Evolutionary conservation across 2,888 invertebrate species (phyloP), one percentile per base, ranked within the genome.

Genomic region (Ganaspis brasiliensis): DNA sequence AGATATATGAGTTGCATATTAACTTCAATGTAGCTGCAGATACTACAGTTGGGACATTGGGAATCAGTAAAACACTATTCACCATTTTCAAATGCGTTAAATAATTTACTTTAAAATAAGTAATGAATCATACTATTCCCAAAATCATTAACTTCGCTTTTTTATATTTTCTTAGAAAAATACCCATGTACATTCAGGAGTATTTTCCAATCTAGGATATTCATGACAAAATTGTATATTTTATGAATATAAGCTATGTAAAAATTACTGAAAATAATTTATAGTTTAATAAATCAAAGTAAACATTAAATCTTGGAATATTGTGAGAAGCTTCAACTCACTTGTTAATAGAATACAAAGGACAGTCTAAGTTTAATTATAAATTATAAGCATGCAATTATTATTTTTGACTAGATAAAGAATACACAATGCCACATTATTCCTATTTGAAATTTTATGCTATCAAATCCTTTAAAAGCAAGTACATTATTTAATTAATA

Each of bases 1-100:
- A 84, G 77, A 83, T 77, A 83, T 77, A 72, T 57, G 67, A 56
- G 35, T 49, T 76, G 80, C 78, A 35, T 72, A 79, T 80, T 76
- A 79, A 79, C 74, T 67, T 76, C 78, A 77, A 75, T 72, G 63
- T 79, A 75, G 71, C 77, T 76, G 56, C 72, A 55, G 55, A 74
- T 79, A 80, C 75, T 79, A 80, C n/a, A n/a, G n/a, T n/a, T n/a
- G n/a, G n/a, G n/a, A n/a, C n/a, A n/a, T n/a, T n/a, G n/a, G n/a
- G n/a, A n/a, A n/a, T n/a, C n/a, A n/a, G n/a, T n/a, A n/a, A n/a
- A n/a, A n/a, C n/a, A n/a, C n/a, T n/a, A n/a, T n/a, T n/a, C n/a
- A n/a, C n/a, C n/a, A n/a, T n/a, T n/a, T n/a, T n/a, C n/a, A n/a
- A n/a, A n/a, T n/a, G n/a, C n/a, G n/a, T n/a, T n/a, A n/a, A n/a